Evolutionary conservation across 2,888 invertebrate genomes (phyloP).

Genomic region (Leucoma salicis): DNA sequence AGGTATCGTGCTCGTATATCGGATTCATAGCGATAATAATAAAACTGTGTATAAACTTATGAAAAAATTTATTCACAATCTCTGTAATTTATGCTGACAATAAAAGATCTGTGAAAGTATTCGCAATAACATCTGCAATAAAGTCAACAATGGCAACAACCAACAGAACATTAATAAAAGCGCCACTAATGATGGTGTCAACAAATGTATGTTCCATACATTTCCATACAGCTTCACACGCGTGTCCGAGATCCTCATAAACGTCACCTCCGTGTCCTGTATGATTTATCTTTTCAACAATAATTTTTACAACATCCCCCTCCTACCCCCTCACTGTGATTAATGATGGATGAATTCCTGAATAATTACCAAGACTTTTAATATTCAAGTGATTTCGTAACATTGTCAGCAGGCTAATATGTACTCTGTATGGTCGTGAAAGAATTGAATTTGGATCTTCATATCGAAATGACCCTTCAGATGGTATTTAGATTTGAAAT

Average conservation of each 20-base stretch:
- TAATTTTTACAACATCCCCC: conserved; percentile 78
- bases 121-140: conserved; percentile 2
- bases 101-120: neutral
- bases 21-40: no score
- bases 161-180: conserved; percentile 53
- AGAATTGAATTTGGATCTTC: conserved; percentile 47
- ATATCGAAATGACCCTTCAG: conserved; percentile 70
- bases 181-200: conserved; percentile 47
- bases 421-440: conserved; percentile 32
- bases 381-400: conserved; percentile 78
- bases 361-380: conserved; percentile 83
- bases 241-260: conserved; percentile 56
- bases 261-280: conserved; percentile 70
- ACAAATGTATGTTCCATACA: conserved; percentile 49
- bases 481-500: conserved; percentile 34
- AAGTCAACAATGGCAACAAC: conserved; percentile 4
- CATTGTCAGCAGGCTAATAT: conserved; percentile 29
- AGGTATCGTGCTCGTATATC: no score
- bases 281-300: conserved; percentile 81
- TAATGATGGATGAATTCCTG: conserved; percentile 83
- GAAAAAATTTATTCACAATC: neutral
- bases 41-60: neutral
- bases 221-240: conserved; percentile 38
- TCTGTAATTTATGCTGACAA: neutral
- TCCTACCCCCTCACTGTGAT: conserved; percentile 71